Conservation (phyloP, 2,113 vertebrate species). For the Leptocoma aspasia region DNA sequence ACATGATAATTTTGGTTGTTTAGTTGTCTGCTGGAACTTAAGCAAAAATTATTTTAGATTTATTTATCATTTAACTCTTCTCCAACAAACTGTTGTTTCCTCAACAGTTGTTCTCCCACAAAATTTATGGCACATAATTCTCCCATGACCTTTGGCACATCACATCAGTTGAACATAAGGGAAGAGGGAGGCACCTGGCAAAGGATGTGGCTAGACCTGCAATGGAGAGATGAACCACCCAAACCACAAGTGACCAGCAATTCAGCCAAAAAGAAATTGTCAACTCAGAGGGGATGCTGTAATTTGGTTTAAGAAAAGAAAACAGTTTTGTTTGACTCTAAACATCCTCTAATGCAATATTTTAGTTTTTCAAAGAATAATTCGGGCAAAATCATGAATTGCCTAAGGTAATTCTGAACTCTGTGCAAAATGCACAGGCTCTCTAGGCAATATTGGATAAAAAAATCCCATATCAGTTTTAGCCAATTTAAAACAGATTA, state of each 20-base stretch:
- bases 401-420: background rate
- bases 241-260: background rate
- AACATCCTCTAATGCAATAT: background rate
- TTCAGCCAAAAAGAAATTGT: background rate
- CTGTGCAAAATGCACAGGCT: background rate
- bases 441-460: background rate
- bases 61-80: background rate
- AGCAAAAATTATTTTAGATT: background rate
- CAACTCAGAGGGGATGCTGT: background rate
- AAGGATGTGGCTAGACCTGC: background rate
- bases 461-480: background rate
- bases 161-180: background rate
- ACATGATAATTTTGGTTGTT: background rate
- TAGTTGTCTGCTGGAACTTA: background rate
- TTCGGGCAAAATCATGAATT: background rate
- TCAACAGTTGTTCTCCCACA: background rate
- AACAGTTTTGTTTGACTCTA: background rate
- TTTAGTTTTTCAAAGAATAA: background rate
- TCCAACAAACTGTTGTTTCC: background rate
- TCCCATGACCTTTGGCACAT: background rate
- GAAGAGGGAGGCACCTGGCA: background rate
- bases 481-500: background rate
- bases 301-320: background rate
- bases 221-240: background rate
- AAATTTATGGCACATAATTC: background rate